Evolutionary conservation across 1,140 invertebrate genomes (phyloP).

Genomic region (Drosophila truncata): DNA sequence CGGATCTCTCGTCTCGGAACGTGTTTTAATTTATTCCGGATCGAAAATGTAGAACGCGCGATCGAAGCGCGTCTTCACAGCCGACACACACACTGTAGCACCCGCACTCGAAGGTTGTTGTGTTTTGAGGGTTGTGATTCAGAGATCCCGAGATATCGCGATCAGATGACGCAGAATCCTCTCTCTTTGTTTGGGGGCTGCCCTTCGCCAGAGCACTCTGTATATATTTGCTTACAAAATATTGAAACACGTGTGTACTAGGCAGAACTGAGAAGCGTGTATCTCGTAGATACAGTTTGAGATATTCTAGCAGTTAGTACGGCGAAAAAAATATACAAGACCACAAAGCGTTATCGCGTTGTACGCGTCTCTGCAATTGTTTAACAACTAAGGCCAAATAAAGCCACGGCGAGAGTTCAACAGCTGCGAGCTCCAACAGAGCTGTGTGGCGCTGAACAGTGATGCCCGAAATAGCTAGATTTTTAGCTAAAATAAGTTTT

Average conservation of each 20-base stretch:
- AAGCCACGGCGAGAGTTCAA: constrained; percentile 18
- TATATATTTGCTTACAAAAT: constrained; percentile 43
- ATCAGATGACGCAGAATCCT: constrained; percentile 43
- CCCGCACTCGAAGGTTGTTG: constrained; percentile 46
- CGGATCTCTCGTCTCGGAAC: constrained; percentile 7
- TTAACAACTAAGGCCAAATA: constrained; percentile 54
- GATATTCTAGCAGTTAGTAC: constrained; percentile 13
- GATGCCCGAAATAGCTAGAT: neutral
- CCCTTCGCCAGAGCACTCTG: constrained; percentile 31
- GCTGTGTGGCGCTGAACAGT: constrained; percentile 5
- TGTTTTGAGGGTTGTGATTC: constrained; percentile 33
- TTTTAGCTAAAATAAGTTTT: neutral
- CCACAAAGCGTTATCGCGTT: constrained; percentile 53
- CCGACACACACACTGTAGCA: constrained; percentile 14
- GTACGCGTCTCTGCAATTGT: constrained; percentile 71
- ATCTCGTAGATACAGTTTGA: constrained; percentile 44
- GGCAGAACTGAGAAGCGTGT: constrained; percentile 21
- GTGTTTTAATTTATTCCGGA: constrained; percentile 45
- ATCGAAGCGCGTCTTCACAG: constrained; percentile 53
- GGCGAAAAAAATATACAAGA: constrained; percentile 36
- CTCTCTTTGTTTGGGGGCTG: constrained; percentile 27
- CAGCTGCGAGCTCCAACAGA: constrained; percentile 29
- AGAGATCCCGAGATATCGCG: constrained; percentile 23
- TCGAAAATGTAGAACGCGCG: constrained; percentile 62
- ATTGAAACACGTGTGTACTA: constrained; percentile 47